These are phyloP conservation scores for Pituophis catenifer DNA, from an alignment of 2,113 vertebrate species.

Conservation along the genomic window DNA sequence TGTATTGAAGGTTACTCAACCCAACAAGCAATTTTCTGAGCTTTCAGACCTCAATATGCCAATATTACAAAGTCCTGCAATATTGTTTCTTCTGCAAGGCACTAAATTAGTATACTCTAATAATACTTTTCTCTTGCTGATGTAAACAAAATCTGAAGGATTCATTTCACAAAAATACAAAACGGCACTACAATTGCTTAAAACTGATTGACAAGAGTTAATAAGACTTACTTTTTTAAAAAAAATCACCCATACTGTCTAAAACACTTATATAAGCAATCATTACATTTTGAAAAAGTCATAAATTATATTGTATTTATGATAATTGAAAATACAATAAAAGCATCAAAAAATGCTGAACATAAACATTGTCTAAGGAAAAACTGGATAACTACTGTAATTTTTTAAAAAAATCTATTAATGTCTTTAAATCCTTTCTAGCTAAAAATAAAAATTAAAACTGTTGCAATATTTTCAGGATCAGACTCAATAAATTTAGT, in stretches of 20 bases:
- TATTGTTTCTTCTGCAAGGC: not conserved
- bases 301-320: not conserved
- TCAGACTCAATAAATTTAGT: too few relatives aligned
- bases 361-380: not conserved
- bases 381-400: not conserved
- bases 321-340: not conserved
- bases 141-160: not conserved
- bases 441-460: constrained; percentile 52
- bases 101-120: not conserved
- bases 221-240: not conserved
- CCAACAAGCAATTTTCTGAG: not conserved
- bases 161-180: not conserved
- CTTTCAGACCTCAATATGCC: not conserved
- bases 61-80: not conserved
- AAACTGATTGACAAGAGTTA: not conserved
- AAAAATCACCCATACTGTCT: not conserved
- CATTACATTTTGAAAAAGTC: not conserved
- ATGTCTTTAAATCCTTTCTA: constrained; percentile 18
- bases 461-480: too few relatives aligned
- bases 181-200: not conserved
- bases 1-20: not conserved
- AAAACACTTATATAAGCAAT: not conserved
- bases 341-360: not conserved
- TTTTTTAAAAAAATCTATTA: not conserved
- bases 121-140: not conserved